phyloP scores from a whole-genome alignment of 2,797 vertebrate species.

The Leptodon cayanensis region DNA sequence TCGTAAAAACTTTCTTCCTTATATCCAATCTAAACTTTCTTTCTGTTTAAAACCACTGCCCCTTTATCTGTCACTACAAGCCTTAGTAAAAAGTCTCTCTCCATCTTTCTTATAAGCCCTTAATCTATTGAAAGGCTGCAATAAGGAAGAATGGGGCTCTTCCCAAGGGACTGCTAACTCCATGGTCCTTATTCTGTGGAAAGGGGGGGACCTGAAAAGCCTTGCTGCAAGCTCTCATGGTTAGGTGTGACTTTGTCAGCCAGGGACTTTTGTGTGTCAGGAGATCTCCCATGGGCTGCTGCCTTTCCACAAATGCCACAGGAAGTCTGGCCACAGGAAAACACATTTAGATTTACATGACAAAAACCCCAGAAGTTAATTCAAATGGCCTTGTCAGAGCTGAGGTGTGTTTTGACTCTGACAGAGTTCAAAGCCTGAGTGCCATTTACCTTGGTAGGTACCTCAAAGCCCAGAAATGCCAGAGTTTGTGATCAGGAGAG shows the following conservation, averaged over 20 bases:
- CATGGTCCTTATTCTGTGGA: neutral
- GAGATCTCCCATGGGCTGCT: neutral
- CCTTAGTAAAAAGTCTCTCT: neutral
- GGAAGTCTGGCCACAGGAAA: neutral
- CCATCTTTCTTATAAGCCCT: neutral
- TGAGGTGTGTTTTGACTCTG: neutral
- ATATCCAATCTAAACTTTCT: neutral
- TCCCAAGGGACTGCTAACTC: neutral
- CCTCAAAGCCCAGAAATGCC: neutral
- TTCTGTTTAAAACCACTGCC: neutral
- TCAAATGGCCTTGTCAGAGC: accelerated
- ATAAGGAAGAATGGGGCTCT: neutral
- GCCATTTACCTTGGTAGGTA: neutral
- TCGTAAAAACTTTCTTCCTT: neutral
- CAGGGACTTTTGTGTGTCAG: neutral
- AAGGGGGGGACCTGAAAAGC: neutral
- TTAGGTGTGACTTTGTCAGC: neutral
- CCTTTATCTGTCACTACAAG: neutral
- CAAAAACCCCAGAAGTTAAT: neutral
- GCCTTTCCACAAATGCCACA: neutral
- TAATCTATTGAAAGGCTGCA: neutral
- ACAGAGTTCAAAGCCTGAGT: neutral
- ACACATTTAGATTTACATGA: neutral
- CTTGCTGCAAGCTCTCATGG: neutral
- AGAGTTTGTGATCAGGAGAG: neutral